A percentile compares a stretch with the other conserved stretches of the same genome.
Evolutionary conservation across 2,797 vertebrate species (phyloP).

Genomic region (Yasuhikotakia modesta): DNA sequence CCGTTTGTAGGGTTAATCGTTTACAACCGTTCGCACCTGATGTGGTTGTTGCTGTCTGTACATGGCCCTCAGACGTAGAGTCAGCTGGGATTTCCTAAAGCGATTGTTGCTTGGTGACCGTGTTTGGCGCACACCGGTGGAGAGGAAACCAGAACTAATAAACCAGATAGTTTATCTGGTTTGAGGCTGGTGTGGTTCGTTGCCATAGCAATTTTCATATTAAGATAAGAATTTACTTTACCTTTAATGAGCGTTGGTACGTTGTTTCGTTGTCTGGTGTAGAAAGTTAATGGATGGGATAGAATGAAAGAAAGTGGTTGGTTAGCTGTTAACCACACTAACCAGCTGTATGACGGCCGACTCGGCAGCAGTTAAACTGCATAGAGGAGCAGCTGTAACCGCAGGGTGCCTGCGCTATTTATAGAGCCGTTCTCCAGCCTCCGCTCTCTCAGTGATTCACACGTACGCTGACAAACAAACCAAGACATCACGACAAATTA

Average conservation of each 20-base stretch:
- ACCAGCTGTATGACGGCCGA: slow-evolving; percentile 13
- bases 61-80: slow-evolving; percentile 56
- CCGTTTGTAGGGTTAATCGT: not conserved
- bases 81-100: slow-evolving; percentile 61
- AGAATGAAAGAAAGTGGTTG: not conserved
- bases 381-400: slow-evolving; percentile 48
- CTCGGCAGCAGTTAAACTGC: slow-evolving; percentile 29
- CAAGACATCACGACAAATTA: slow-evolving; percentile 35
- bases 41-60: slow-evolving; percentile 25
- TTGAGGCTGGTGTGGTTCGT: slow-evolving; percentile 59
- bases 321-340: slow-evolving; percentile 3
- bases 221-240: too few species aligned
- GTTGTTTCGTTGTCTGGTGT: slow-evolving; percentile 8
- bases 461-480: slow-evolving; percentile 14
- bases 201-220: slow-evolving; percentile 51
- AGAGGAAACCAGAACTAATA: slow-evolving; percentile 51
- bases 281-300: not conserved
- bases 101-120: slow-evolving; percentile 81
- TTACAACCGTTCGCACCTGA: not conserved
- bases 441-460: slow-evolving; percentile 14
- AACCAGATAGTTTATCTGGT: slow-evolving; percentile 48
- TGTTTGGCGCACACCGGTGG: slow-evolving; percentile 40
- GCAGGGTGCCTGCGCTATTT: slow-evolving; percentile 44
- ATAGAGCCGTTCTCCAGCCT: slow-evolving; percentile 37
- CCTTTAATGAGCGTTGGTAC: not conserved